phyloP scores from a whole-genome alignment of 2,888 invertebrate species.

The Cheilosia urbana region DNA sequence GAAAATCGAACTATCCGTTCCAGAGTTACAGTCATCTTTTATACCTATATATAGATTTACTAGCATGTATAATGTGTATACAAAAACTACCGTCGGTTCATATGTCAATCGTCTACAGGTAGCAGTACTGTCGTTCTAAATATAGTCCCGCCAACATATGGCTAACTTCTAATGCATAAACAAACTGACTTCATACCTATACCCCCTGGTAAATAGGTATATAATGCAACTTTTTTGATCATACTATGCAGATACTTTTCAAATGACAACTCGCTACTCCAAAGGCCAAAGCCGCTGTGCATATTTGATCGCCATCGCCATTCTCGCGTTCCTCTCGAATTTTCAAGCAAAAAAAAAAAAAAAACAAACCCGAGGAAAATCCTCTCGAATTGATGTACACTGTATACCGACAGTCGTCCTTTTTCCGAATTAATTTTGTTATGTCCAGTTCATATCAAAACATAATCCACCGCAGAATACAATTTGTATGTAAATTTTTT shows the following conservation, averaged over 20 bases:
- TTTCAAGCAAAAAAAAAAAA: constrained; percentile 15
- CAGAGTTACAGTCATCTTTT: too few species aligned
- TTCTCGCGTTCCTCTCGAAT: constrained; percentile 1
- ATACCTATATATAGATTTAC: too few species aligned
- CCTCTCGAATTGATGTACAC: constrained; percentile 43
- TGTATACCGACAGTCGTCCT: constrained; percentile 28
- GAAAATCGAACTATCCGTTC: too few species aligned
- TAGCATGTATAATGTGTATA: too few species aligned
- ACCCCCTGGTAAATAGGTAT: too few species aligned
- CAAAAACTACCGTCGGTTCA: too few species aligned
- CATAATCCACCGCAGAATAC: constrained; percentile 77
- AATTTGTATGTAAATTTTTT: constrained; percentile 78
- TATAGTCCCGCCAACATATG: too few species aligned
- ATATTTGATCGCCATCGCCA: constrained; percentile 2
- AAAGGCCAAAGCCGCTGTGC: background rate
- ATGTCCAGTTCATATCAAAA: constrained; percentile 76
- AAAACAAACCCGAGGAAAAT: constrained; percentile 38
- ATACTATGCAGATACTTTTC: background rate
- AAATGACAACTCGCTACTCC: background rate
- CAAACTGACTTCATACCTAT: too few species aligned
- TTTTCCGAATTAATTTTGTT: constrained; percentile 70
- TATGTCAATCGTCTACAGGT: too few species aligned
- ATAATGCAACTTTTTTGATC: too few species aligned
- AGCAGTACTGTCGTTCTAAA: too few species aligned
- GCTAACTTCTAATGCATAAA: too few species aligned